Conservation (phyloP, 2,113 vertebrate species). For the Rhabdornis inornatus region DNA sequence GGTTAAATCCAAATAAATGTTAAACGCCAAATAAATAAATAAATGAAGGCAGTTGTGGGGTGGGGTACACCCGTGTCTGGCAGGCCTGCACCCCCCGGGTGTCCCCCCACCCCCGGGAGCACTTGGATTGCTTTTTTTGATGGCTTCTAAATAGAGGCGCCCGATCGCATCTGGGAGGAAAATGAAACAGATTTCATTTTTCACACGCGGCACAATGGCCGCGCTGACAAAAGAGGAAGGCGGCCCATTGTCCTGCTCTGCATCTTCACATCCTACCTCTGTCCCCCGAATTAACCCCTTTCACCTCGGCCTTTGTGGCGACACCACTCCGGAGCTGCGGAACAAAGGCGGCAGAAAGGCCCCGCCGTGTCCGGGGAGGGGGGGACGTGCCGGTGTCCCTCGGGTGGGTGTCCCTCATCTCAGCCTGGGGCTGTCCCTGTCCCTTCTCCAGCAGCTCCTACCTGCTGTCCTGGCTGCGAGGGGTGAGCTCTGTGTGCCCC, state of each 20-base stretch:
- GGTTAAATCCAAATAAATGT: slow-evolving; percentile 28
- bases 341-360: slow-evolving; percentile 74
- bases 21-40: background rate
- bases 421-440: background rate
- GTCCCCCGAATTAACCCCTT: slow-evolving; percentile 79
- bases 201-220: slow-evolving; percentile 79
- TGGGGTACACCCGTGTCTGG: background rate
- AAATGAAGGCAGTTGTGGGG: background rate
- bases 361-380: slow-evolving; percentile 17
- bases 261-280: slow-evolving; percentile 79
- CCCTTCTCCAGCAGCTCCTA: background rate
- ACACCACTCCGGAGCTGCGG: slow-evolving; percentile 62
- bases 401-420: background rate
- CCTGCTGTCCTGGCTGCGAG: background rate
- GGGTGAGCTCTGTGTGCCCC: rapidly evolving
- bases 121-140: slow-evolving; percentile 58
- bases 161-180: slow-evolving; percentile 67
- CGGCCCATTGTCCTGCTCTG: slow-evolving; percentile 74
- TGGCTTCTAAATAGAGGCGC: slow-evolving; percentile 65
- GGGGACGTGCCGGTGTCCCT: background rate
- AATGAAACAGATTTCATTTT: slow-evolving; percentile 78
- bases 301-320: slow-evolving; percentile 74
- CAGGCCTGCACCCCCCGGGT: background rate
- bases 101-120: background rate
- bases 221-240: slow-evolving; percentile 73